Conservation (phyloP, 2,888 invertebrate species). For the Diaphora mendica region DNA sequence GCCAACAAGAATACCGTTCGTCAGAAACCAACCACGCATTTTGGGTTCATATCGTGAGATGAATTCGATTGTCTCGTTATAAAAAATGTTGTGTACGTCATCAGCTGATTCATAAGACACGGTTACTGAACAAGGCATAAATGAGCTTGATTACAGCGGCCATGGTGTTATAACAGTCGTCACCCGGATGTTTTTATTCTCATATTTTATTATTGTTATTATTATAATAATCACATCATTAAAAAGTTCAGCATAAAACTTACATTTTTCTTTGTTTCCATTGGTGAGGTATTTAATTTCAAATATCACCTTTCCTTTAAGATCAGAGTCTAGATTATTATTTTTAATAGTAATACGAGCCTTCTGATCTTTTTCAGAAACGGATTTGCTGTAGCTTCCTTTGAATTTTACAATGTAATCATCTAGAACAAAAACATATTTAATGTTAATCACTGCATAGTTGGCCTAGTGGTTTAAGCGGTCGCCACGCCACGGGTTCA, state of each 20-base stretch:
- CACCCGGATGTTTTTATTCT: no score
- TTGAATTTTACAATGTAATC: conserved; percentile 5
- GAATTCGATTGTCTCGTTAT: no score
- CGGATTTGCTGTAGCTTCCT: not conserved
- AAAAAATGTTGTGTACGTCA: no score
- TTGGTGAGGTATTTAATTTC: not conserved
- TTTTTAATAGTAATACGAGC: not conserved
- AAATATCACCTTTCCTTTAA: not conserved
- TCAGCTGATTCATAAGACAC: not conserved
- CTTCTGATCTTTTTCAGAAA: conserved; percentile 5
- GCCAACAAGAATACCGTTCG: no score
- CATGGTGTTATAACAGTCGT: no score
- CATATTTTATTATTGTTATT: no score
- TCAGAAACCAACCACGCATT: no score
- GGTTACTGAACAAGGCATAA: not conserved
- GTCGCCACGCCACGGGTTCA: no score
- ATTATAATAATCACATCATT: no score
- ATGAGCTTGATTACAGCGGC: no score
- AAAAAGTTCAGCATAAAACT: not conserved
- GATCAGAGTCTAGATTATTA: not conserved
- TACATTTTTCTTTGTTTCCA: not conserved
- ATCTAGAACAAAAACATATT: not conserved
- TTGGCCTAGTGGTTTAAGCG: no score
- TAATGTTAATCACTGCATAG: not conserved
- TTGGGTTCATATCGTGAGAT: no score